A percentile compares a stretch with the other conserved stretches of the same genome.
Evolutionary conservation across 2,113 vertebrate genomes (phyloP).

Genomic region (Dromas ardeola): DNA sequence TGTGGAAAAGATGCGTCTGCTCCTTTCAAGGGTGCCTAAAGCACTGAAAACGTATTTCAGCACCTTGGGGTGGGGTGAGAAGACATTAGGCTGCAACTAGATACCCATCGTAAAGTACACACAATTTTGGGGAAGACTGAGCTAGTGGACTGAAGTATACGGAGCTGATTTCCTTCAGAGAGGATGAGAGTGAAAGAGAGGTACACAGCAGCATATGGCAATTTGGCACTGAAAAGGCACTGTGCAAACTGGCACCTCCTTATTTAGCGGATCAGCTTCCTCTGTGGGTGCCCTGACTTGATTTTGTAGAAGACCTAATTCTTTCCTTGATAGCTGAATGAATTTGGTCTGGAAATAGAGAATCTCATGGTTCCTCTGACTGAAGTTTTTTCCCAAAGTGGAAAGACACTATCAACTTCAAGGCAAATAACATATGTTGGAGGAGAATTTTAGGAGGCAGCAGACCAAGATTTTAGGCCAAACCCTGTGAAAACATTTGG

Average conservation of each 20-base stretch:
- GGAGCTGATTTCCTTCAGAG: not conserved
- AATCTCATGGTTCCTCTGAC: not conserved
- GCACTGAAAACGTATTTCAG: not conserved
- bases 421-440: conserved; percentile 29
- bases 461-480: conserved; percentile 16
- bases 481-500: conserved; percentile 13
- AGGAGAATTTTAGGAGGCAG: conserved; percentile 29
- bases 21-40: not conserved
- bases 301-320: not conserved
- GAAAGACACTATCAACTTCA: not conserved
- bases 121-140: not conserved
- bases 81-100: not conserved
- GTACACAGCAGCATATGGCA: conserved; percentile 1
- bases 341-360: conserved; percentile 21
- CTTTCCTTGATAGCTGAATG: not conserved
- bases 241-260: not conserved
- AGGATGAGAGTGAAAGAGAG: not conserved
- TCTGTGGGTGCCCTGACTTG: not conserved
- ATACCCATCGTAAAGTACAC: not conserved
- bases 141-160: not conserved
- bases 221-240: not conserved
- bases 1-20: not conserved
- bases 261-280: not conserved
- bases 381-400: not conserved
- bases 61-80: not conserved